Base-by-base conservation (phyloP, 1,140 invertebrate species). In the Drosophila lini region DNA sequence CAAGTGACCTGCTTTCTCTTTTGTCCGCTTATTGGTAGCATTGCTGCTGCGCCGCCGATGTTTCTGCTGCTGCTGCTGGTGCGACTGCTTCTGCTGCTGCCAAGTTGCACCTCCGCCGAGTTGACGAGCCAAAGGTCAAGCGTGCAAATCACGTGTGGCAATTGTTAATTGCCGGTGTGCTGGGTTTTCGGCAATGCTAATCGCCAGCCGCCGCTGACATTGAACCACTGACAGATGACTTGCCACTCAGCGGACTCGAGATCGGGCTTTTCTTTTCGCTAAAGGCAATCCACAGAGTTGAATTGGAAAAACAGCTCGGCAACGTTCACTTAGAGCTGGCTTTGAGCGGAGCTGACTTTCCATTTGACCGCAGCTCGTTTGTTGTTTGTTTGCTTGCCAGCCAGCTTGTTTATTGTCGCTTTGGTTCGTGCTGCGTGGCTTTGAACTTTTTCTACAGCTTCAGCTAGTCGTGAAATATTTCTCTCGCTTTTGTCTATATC, bases 1-100 rank as follows among this genome's bases (percentile, higher is more conserved):
- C 84, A 88, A 88, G 84, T 88, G 84, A 88, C 84, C 84, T 88
- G 84, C 84, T 88, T 88, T 89, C 84, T 88, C 83, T 88, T 88
- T 86, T 85, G 86, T 69, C 84, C 84, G 78, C 80, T 85, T 85
- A 73, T 79, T 78, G 84, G 81, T 74, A 84, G 80, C 80, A 78
- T 13, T 41, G 63, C 48, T 22, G 70, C 38, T 22, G 34, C 31
- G 32, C 31, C 56, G 40, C 15, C 19, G 57, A 34, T 53, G 5
- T n/a, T 64, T 31, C 36, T 75, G 40, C n/a, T 25, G 50, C 38
- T 31, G 55, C 9, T 47, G 31, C 11, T 53, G 16, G 13, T 41
- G 62, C 47, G 25, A 41, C 47, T 53, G 13, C 19, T 48, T 42
- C 50, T 77, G 77, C 57, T 68, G 63, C 61, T 65, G 57, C 52